Percentiles rank a stretch among this genome's conserved stretches.
Evolutionary conservation across 2,113 vertebrate genomes (phyloP).

Genomic region (Passer montanus): DNA sequence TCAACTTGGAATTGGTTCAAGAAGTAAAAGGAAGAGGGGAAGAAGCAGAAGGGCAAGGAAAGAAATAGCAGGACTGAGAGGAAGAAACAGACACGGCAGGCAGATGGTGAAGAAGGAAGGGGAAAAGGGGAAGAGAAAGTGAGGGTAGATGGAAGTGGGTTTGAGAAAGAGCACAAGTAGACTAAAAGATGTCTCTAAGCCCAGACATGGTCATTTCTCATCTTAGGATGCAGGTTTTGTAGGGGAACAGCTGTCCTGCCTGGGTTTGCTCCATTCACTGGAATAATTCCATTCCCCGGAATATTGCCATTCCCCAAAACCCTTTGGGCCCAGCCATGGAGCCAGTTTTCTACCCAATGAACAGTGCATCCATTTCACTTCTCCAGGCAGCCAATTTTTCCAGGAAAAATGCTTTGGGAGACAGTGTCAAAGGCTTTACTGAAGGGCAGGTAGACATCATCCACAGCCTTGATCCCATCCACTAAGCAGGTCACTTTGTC

Average conservation of each 20-base stretch:
- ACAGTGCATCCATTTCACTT: neutral
- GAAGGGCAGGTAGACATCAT: neutral
- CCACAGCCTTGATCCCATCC: neutral
- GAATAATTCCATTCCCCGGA: neutral
- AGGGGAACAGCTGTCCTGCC: neutral
- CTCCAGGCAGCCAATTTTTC: neutral
- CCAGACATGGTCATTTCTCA: neutral
- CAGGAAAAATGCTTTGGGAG: neutral
- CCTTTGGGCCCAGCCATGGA: neutral
- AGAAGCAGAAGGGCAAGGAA: neutral
- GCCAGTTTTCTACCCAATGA: neutral
- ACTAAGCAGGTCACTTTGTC: neutral
- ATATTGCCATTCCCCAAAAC: neutral
- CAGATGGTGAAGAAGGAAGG: neutral
- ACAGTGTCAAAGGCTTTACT: neutral
- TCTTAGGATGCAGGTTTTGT: neutral
- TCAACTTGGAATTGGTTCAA: neutral
- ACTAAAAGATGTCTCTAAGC: neutral
- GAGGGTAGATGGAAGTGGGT: neutral
- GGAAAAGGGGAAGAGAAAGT: neutral
- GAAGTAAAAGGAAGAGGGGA: neutral
- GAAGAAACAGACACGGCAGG: neutral
- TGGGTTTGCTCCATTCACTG: neutral
- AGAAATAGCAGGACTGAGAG: neutral
- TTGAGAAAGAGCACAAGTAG: neutral